Evolutionary conservation across 2,888 invertebrate genomes (phyloP).

Genomic region (Drosophila phalerata): DNA sequence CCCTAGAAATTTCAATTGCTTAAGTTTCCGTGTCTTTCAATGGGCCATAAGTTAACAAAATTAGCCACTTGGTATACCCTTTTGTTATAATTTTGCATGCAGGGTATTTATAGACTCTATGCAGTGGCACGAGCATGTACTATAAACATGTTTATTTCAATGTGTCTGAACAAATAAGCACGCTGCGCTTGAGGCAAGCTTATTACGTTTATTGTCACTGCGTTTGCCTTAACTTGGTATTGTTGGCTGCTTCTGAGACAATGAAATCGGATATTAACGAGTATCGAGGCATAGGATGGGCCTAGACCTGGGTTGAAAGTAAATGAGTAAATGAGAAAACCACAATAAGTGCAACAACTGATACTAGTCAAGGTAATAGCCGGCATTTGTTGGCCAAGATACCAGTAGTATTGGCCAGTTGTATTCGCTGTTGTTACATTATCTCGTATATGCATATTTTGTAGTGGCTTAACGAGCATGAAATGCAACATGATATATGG

Average conservation of each 20-base stretch:
- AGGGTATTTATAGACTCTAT: slow-evolving; percentile 19
- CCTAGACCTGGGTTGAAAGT: slow-evolving; percentile 21
- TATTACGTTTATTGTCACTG: slow-evolving; percentile 57
- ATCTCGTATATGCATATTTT: not conserved
- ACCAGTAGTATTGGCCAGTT: slow-evolving; percentile 17
- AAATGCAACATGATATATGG: slow-evolving; percentile 27
- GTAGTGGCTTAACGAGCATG: slow-evolving; percentile 1
- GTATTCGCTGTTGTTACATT: not conserved
- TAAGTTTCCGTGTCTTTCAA: not conserved
- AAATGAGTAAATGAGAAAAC: slow-evolving; percentile 19
- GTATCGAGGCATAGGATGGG: slow-evolving; percentile 7
- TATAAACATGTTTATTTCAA: slow-evolving; percentile 23
- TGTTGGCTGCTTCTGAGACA: slow-evolving; percentile 23
- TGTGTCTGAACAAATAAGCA: slow-evolving; percentile 28
- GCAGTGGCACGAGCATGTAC: slow-evolving; percentile 2
- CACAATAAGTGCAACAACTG: slow-evolving; percentile 42
- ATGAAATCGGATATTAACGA: slow-evolving; percentile 54
- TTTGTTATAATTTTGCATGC: not conserved
- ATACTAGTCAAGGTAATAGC: slow-evolving; percentile 7
- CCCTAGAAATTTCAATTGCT: not conserved
- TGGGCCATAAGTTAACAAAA: not conserved
- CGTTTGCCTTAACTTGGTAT: slow-evolving; percentile 43
- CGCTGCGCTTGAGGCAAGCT: slow-evolving; percentile 46
- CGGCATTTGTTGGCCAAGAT: slow-evolving; percentile 30
- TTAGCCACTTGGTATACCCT: not conserved